These are phyloP conservation scores for Riparia riparia DNA, from an alignment of 2,113 vertebrate species.

Conservation along the genomic window DNA sequence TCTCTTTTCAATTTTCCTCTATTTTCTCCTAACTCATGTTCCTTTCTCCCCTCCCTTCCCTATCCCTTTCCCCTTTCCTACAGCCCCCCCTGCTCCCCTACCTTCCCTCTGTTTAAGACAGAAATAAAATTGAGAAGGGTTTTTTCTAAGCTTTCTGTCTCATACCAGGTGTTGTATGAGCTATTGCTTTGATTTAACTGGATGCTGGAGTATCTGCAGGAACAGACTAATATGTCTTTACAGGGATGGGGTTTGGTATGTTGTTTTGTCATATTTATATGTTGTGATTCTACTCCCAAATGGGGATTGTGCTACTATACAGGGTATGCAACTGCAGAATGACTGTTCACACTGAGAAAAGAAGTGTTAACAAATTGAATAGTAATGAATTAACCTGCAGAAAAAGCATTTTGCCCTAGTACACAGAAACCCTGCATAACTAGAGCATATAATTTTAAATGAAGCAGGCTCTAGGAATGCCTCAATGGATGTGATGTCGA, in stretches of 20 bases:
- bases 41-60: not conserved
- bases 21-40: not conserved
- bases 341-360: slow-evolving; percentile 35
- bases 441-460: slow-evolving; percentile 74
- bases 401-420: slow-evolving; percentile 71
- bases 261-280: slow-evolving; percentile 58
- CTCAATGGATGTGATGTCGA: slow-evolving; percentile 65
- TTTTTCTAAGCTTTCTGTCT: slow-evolving; percentile 45
- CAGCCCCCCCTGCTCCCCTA: not conserved
- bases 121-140: not conserved
- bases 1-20: not conserved
- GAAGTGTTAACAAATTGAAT: slow-evolving; percentile 69
- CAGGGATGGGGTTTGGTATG: not conserved
- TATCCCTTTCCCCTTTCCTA: not conserved
- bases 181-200: slow-evolving; percentile 46
- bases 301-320: slow-evolving; percentile 14
- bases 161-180: slow-evolving; percentile 25
- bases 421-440: slow-evolving; percentile 68
- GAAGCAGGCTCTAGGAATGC: slow-evolving; percentile 63
- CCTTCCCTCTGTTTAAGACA: not conserved
- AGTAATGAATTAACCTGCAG: slow-evolving; percentile 72
- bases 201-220: slow-evolving; percentile 15
- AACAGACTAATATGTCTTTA: slow-evolving; percentile 6
- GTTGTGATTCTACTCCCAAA: slow-evolving; percentile 32
- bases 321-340: slow-evolving; percentile 32